phyloP scores from a whole-genome alignment of 2,888 invertebrate genomes.

The Nasonovia ribisnigri region DNA sequence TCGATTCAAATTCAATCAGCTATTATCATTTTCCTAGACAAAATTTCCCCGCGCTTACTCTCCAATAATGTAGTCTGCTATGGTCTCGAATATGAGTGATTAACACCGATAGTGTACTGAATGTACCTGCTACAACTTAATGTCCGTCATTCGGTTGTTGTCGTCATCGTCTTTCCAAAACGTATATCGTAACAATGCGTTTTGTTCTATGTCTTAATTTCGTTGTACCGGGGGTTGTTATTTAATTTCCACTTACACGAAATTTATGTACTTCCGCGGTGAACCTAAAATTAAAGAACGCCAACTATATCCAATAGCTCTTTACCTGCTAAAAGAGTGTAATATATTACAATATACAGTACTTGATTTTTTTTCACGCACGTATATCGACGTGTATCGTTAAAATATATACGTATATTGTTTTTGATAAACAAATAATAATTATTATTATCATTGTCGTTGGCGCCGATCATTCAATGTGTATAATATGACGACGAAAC shows the following conservation, averaged over 20 bases:
- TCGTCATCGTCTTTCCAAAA: background rate
- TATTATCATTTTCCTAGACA: no score
- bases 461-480: background rate
- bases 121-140: no score
- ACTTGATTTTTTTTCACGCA: background rate
- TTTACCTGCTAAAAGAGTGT: background rate
- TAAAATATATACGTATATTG: background rate
- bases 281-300: background rate
- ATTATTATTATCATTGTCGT: background rate
- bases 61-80: no score
- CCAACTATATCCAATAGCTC: background rate
- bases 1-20: no score
- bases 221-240: background rate
- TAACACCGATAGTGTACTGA: no score
- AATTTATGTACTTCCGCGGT: background rate
- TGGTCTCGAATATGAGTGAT: no score
- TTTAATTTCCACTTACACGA: constrained; percentile 1
- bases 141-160: background rate
- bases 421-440: background rate
- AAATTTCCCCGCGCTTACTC: no score
- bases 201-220: constrained; percentile 2
- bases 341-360: no score
- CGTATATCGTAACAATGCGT: background rate
- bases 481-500: background rate
- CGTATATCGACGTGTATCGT: background rate